Evolutionary conservation across 2,888 invertebrate genomes (phyloP), one percentile per base, ranked within the genome.

Genomic region (Cartodere bifasciata): DNA sequence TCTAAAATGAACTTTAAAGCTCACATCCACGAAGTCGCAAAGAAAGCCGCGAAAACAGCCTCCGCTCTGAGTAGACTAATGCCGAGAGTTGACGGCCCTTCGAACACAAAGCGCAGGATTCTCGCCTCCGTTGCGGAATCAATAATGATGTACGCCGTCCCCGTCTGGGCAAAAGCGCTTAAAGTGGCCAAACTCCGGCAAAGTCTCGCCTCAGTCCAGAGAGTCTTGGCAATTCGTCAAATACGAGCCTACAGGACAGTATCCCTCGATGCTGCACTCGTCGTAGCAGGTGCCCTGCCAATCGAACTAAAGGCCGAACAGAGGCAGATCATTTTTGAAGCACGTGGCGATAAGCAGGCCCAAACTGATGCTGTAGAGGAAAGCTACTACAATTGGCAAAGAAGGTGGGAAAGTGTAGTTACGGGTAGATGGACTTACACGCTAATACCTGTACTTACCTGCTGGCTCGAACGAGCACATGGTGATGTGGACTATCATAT

Each of bases 31-130:
- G 10, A 6, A 5, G 9, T 11, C 6, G 24, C 6, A 7, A 23
- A 23, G 24, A 23, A n/a, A 11, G 24, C 24, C 11, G 11, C 6
- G 24, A 23, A 11, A 11, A 23, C 10, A 11, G 9, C 11, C 6
- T 23, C 24, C 9, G 24, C 24, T 5, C 24, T 23, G 9, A 5
- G 6, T n/a, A 11, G 24, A 23, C 6, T 23, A 6, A 23, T 23
- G 24, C 24, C 24, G 7, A 7, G 20, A 9, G 20, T 20, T 7
- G 20, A 9, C 7, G 20, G 20, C 7, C 20, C 20, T 7, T 7
- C 7, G 9, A 7, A 7, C 7, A 7, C 7, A 20, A 20, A 20
- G 20, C 7, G 20, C 7, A 20, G 20, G 20, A 7, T 20, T 7
- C 9, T 20, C 7, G 20, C 20, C 7, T 7, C 9, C 7, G 20